Conservation (phyloP, 2,888 invertebrate genomes). For the Cantharis nigra region DNA sequence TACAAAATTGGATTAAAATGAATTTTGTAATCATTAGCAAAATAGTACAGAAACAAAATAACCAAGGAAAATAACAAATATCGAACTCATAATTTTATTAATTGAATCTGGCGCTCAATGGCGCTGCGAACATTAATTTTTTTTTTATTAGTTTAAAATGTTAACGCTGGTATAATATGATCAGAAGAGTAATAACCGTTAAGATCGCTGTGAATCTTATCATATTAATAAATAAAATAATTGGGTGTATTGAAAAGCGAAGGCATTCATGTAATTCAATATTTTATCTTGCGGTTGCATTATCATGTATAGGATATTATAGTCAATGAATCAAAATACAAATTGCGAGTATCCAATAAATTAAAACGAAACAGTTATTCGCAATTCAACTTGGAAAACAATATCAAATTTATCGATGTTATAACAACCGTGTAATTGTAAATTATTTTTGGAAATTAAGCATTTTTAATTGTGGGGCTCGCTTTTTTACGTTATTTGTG, state of each 20-base stretch:
- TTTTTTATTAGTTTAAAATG: too few species aligned
- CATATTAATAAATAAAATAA: neutral
- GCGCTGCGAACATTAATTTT: too few species aligned
- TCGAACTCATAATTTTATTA: neutral
- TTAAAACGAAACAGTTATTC: neutral
- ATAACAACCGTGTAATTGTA: neutral
- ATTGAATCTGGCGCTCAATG: too few species aligned
- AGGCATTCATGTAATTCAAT: neutral
- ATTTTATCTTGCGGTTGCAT: neutral
- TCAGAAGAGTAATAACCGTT: too few species aligned
- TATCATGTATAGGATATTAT: neutral
- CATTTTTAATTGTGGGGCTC: neutral
- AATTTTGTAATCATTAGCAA: neutral
- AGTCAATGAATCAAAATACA: neutral
- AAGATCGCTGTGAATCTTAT: neutral
- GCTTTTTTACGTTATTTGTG: constrained; percentile 12
- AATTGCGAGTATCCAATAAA: neutral
- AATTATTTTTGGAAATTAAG: neutral
- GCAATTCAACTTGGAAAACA: neutral
- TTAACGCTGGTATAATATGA: too few species aligned
- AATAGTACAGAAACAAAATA: neutral
- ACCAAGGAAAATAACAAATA: neutral
- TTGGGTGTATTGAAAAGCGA: neutral
- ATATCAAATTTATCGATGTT: neutral
- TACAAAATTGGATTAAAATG: neutral